Percentiles rank a stretch among this genome's conserved stretches.
Conservation (phyloP, 53 echinoderm and acorn worm species). For the Apostichopus leukothele region DNA sequence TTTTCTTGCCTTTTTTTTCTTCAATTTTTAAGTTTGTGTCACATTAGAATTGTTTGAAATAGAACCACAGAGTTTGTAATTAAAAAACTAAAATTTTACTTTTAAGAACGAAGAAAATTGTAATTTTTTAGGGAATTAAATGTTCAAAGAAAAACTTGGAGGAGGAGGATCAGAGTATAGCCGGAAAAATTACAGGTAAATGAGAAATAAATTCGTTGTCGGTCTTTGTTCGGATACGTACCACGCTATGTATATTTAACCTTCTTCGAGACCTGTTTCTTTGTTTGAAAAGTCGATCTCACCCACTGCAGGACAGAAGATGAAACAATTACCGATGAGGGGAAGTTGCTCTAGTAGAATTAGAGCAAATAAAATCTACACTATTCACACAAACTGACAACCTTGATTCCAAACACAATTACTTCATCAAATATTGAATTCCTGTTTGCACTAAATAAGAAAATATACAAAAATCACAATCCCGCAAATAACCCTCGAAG, state of each 20-base stretch:
- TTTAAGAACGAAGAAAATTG: too few relatives aligned
- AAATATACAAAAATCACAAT: neutral
- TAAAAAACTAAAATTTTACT: too few relatives aligned
- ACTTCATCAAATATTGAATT: neutral
- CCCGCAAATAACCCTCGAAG: neutral
- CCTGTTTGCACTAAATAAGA: neutral
- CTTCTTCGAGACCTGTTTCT: neutral
- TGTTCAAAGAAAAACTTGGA: too few relatives aligned
- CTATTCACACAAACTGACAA: neutral
- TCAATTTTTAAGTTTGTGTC: too few relatives aligned
- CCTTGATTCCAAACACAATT: neutral
- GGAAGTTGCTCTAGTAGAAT: neutral
- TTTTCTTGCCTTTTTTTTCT: too few relatives aligned
- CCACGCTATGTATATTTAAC: neutral
- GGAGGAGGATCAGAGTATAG: too few relatives aligned
- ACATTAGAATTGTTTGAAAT: too few relatives aligned
- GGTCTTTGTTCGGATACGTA: too few relatives aligned
- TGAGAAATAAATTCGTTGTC: too few relatives aligned
- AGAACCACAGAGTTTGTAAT: too few relatives aligned
- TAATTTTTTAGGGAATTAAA: too few relatives aligned
- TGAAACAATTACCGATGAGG: neutral
- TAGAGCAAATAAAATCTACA: neutral
- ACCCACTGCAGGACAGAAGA: neutral
- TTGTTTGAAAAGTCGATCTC: neutral
- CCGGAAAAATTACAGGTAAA: too few relatives aligned